Evolutionary conservation across 1,140 invertebrate species (phyloP).

Genomic region (Cyclargus thomasi): DNA sequence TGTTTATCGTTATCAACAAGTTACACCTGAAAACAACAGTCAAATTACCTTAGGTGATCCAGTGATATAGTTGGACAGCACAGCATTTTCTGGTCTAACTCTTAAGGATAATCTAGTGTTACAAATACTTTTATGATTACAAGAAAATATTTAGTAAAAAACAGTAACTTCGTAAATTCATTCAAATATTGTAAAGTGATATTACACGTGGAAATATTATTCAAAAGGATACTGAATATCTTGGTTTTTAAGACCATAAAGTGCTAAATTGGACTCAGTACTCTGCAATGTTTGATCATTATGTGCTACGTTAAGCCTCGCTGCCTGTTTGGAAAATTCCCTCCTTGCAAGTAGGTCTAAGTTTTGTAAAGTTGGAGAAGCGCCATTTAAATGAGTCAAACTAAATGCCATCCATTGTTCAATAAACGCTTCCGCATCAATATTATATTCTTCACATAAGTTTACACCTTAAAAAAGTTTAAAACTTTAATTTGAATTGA

Average conservation of each 20-base stretch:
- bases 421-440: constrained; percentile 80
- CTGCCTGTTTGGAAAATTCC: constrained; percentile 75
- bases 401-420: constrained; percentile 82
- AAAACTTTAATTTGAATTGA: constrained; percentile 25
- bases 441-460: constrained; percentile 76
- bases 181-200: not conserved
- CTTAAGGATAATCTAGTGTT: constrained; percentile 36
- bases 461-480: constrained; percentile 69
- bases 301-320: constrained; percentile 40
- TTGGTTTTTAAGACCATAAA: constrained; percentile 26
- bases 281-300: constrained; percentile 45
- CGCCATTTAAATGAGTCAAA: constrained; percentile 76
- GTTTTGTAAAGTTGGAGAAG: constrained; percentile 74
- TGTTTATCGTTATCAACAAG: too few relatives aligned
- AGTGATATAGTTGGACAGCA: constrained; percentile 67
- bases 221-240: constrained; percentile 62
- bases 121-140: not conserved
- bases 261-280: constrained; percentile 54
- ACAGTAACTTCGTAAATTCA: not conserved
- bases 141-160: not conserved
- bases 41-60: constrained; percentile 64
- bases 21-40: not conserved
- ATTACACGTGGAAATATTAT: constrained; percentile 46
- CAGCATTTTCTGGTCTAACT: constrained; percentile 60
- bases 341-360: constrained; percentile 78